Base-by-base conservation (phyloP, 1,140 invertebrate species). In the Pollicipes pollicipes region DNA sequence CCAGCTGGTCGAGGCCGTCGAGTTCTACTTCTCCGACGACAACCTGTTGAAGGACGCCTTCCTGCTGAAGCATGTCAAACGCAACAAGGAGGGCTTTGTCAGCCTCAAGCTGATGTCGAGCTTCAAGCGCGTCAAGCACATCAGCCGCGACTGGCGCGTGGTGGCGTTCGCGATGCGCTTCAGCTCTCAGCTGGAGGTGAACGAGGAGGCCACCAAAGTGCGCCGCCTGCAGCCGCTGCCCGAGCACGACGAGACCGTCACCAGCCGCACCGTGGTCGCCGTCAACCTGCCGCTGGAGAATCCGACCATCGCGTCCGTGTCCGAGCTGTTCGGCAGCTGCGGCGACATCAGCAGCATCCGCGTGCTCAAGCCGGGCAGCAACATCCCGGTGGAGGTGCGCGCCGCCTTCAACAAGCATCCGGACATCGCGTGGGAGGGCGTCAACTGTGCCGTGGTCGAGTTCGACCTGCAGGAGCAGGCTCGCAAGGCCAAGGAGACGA, bases 21-120 rank as follows among this genome's bases (percentile, higher is more conserved):
- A 94, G 80, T 94, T 90, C 78, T 96, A 96, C 79, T 96, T 97
- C 78, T 93, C 91, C 71, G 93, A 97, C 78, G 90, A 88, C n/a
- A 94, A 94, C 78, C 93, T 97, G 72, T 86, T 91, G 0, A 96
- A 95, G 79, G 93, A 97, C 78, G 92, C 93, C 2, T 97, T 97
- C 79, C 81, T 97, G 8, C 79, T 96, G 37, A 97, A 97, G 79
- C 93, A 97, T 79, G 93, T 97, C 3, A 86, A 91, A 32, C 84
- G 93, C 30, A 95, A 96, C 78, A 95, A 95, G 78, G 91, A 95
- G 79, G 94, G 95, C 17, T 97, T 90, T 80, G 93, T 97, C 1
- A 94, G 90, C 37, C 82, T 97, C 13, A 97, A 97, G 79, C 82
- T 97, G 64, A 93, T 96, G 68, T 93, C 93, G 1, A 94, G 91